Conservation (phyloP, 2,888 invertebrate genomes). For the Cryptocheilus praepositus region DNA sequence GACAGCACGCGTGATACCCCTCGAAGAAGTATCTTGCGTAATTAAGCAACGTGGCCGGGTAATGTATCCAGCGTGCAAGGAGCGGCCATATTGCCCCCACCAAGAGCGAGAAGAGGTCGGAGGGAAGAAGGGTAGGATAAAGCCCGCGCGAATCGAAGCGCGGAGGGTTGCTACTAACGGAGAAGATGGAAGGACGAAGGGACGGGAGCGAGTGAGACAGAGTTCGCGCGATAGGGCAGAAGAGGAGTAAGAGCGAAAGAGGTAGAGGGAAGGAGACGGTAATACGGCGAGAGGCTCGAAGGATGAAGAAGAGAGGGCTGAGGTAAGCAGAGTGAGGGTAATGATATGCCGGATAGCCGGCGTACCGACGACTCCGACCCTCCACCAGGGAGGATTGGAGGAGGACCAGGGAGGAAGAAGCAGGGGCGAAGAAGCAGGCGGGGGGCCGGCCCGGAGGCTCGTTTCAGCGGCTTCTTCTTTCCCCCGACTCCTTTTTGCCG, state of each 20-base stretch:
- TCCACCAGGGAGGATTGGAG: conserved; percentile 38
- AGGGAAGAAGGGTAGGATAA: conserved; percentile 32
- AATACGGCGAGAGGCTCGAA: conserved; percentile 14
- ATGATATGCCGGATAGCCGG: conserved; percentile 63
- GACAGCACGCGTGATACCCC: conserved; percentile 38
- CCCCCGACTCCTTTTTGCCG: conserved; percentile 7
- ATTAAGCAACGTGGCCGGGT: conserved; percentile 66
- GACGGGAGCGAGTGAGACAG: conserved; percentile 59
- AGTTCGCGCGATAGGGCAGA: conserved; percentile 44
- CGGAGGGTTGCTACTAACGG: conserved; percentile 59
- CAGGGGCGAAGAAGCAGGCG: conserved; percentile 14
- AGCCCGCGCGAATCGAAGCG: conserved; percentile 62
- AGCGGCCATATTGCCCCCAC: conserved; percentile 66
- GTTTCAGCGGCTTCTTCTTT: conserved; percentile 45
- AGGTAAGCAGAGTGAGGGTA: conserved; percentile 51
- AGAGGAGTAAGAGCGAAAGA: conserved; percentile 22
- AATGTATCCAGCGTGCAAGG: conserved; percentile 61
- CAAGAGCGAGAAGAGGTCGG: conserved; percentile 18
- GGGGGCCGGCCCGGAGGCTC: conserved; percentile 32
- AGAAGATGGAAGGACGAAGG: conserved; percentile 60
- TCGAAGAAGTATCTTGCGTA: conserved; percentile 77
- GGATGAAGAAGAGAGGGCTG: conserved; percentile 24
- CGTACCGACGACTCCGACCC: conserved; percentile 51
- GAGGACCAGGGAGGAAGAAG: neutral
- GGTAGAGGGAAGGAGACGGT: conserved; percentile 30